These are phyloP conservation scores for Harmothoe impar DNA, from an alignment of 2,888 invertebrate genomes.

Conservation along the genomic window DNA sequence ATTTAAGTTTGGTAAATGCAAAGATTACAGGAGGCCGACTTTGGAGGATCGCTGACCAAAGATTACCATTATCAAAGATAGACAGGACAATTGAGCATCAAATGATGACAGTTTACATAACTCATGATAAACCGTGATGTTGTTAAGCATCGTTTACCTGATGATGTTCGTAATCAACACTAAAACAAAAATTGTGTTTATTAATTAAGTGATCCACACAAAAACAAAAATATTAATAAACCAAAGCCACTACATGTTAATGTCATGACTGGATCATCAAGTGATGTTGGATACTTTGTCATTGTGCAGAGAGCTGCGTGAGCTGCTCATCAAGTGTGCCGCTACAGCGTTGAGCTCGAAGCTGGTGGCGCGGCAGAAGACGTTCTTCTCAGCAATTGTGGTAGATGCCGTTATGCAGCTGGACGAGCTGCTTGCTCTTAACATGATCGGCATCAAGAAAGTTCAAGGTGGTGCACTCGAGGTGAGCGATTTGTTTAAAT, in stretches of 20 bases:
- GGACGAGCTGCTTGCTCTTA: slow-evolving; percentile 94
- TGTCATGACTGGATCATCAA: too few species aligned
- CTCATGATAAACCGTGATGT: slow-evolving; percentile 3
- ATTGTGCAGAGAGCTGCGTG: slow-evolving; percentile 80
- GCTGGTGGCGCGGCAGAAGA: slow-evolving; percentile 96
- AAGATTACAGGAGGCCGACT: too few species aligned
- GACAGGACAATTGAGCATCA: too few species aligned
- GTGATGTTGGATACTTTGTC: not conserved
- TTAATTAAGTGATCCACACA: too few species aligned
- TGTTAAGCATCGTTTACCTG: slow-evolving; percentile 38
- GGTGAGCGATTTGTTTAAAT: slow-evolving; percentile 78
- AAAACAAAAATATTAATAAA: too few species aligned
- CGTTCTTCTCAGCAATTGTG: slow-evolving; percentile 97
- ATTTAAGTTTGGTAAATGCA: too few species aligned
- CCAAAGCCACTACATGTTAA: too few species aligned
- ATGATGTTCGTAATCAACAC: not conserved
- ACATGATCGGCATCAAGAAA: slow-evolving; percentile 99
- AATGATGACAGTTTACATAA: slow-evolving; percentile 17
- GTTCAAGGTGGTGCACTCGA: slow-evolving; percentile 90
- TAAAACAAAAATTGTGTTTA: too few species aligned
- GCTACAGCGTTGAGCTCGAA: slow-evolving; percentile 98
- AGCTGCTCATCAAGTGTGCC: slow-evolving; percentile 90
- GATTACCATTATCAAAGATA: too few species aligned
- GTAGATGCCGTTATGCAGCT: slow-evolving; percentile 96
- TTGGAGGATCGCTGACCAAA: too few species aligned